Evolutionary conservation across 1,140 invertebrate genomes (phyloP).

Genomic region (Eumaeus atala): DNA sequence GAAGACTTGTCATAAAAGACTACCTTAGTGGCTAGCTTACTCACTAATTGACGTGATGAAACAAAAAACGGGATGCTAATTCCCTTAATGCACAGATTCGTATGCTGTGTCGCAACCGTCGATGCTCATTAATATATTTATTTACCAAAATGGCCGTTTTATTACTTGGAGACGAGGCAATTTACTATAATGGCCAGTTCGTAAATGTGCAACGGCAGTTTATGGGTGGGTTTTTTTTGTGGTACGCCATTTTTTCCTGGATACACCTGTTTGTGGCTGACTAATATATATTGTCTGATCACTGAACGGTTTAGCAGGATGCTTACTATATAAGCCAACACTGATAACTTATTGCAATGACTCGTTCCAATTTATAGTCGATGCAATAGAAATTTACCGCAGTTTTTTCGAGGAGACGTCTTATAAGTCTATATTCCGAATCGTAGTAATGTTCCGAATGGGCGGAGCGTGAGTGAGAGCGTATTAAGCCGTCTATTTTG

Average conservation of each 20-base stretch:
- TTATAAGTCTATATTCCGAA: no score
- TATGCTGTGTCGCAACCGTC: conserved; percentile 17
- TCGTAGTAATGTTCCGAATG: no score
- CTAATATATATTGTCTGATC: not conserved
- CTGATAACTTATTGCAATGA: no score
- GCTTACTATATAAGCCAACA: no score
- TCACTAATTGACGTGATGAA: conserved; percentile 16
- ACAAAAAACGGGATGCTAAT: conserved; percentile 24
- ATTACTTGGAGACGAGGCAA: conserved; percentile 18
- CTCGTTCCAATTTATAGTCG: no score
- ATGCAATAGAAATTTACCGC: no score
- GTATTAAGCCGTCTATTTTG: no score
- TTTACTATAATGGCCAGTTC: conserved; percentile 21
- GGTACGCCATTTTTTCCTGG: not conserved
- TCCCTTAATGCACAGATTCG: conserved; percentile 23
- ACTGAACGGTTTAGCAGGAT: no score
- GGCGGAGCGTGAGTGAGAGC: no score
- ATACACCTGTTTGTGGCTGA: conserved; percentile 4
- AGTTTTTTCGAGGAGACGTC: no score
- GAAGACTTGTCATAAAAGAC: not conserved
- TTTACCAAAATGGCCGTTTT: conserved; percentile 27
- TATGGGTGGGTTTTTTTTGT: not conserved
- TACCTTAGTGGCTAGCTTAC: not conserved
- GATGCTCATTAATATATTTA: conserved; percentile 25
- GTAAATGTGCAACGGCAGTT: conserved; percentile 7